A percentile compares a stretch with the other conserved stretches of the same genome.
These are phyloP conservation scores for Pelobates cultripes DNA, from an alignment of 2,797 vertebrate species.

Conservation along the genomic window DNA sequence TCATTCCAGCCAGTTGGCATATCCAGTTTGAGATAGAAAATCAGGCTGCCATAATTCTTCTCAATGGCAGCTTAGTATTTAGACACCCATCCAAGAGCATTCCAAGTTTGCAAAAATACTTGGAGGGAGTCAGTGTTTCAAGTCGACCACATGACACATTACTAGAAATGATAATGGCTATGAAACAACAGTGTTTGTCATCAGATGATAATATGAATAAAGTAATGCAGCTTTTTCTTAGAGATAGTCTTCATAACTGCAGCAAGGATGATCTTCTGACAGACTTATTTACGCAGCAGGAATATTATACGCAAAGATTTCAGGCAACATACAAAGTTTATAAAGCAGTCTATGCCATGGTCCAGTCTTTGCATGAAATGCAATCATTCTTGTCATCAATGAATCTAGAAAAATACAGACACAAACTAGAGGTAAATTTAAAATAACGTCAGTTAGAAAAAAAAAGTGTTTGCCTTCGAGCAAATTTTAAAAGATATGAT, in stretches of 20 bases:
- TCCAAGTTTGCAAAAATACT: not conserved
- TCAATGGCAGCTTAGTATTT: conserved; percentile 10
- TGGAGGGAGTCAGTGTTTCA: not conserved
- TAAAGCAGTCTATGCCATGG: conserved; percentile 28
- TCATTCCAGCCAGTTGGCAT: conserved; percentile 2
- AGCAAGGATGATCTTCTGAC: not conserved
- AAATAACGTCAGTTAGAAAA: too few relatives aligned
- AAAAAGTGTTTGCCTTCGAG: not conserved
- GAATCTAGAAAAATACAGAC: not conserved
- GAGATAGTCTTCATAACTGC: not conserved
- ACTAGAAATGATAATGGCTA: not conserved
- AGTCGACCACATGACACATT: conserved; percentile 19
- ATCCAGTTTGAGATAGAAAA: not conserved
- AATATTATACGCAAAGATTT: not conserved
- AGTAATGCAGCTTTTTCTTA: not conserved
- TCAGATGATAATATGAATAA: not conserved
- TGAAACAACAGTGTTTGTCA: not conserved
- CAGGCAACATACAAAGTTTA: not conserved
- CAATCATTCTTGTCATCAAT: not conserved
- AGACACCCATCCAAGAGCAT: not conserved
- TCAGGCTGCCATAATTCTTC: not conserved
- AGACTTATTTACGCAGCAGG: not conserved
- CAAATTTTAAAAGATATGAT: not conserved
- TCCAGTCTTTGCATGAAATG: conserved; percentile 8
- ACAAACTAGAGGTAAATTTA: not conserved